phyloP scores from a whole-genome alignment of 2,888 invertebrate species.

The Mechanitis messenoides region DNA sequence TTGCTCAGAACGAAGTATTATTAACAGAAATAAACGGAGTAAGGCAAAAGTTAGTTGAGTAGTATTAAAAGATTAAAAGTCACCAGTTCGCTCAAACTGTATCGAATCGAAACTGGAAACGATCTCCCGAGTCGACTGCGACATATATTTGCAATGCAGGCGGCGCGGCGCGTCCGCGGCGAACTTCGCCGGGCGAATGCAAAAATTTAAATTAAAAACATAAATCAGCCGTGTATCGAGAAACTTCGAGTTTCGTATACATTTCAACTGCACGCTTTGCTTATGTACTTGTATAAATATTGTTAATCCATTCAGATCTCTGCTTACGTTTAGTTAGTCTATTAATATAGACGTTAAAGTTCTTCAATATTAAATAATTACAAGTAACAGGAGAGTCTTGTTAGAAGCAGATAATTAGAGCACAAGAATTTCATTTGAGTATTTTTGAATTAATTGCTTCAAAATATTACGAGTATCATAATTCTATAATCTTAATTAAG shows the following conservation, averaged over 20 bases:
- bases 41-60: constrained; percentile 65
- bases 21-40: constrained; percentile 49
- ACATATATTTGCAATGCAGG: constrained; percentile 74
- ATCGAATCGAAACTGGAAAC: constrained; percentile 66
- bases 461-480: constrained; percentile 71
- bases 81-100: constrained; percentile 67
- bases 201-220: constrained; percentile 79
- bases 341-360: constrained; percentile 14
- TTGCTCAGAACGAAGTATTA: constrained; percentile 28
- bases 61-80: constrained; percentile 76
- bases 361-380: constrained; percentile 33
- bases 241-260: constrained; percentile 71
- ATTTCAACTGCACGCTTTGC: constrained; percentile 60
- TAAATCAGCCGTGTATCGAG: constrained; percentile 76
- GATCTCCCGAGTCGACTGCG: constrained; percentile 61
- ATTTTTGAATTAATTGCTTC: constrained; percentile 70
- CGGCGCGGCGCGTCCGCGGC: constrained; percentile 71
- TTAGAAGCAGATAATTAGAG: constrained; percentile 57
- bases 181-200: constrained; percentile 73
- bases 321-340: constrained; percentile 8
- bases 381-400: constrained; percentile 38
- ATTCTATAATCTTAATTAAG: constrained; percentile 74
- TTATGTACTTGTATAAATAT: constrained; percentile 41
- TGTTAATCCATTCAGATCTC: constrained; percentile 26
- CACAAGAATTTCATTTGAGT: constrained; percentile 48